Evolutionary conservation across 1,140 invertebrate genomes (phyloP), one percentile per base, ranked within the genome.

Genomic region (Globodera ellingtonae): DNA sequence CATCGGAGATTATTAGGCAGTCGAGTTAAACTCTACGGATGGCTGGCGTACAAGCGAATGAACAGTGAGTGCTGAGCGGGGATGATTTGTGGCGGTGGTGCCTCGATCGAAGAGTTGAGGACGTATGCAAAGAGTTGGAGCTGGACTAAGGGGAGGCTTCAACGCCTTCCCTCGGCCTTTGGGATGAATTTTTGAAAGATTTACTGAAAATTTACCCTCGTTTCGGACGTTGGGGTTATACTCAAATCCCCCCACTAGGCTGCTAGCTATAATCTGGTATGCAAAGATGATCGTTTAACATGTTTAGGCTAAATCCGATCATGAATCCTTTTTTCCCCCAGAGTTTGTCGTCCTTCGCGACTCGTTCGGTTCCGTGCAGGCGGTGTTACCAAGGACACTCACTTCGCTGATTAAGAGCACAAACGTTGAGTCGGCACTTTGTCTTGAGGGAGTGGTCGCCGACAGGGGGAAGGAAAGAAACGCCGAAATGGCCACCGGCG

Each of bases 401-500:
- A 9, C 10, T 18, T 46, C 59, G 15, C 18, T 69, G 48, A 47
- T 87, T 18, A 48, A 75, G 48, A 24, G 48, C 18, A 24, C 83
- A 7, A 47, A 72, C 10, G 6, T 73, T 3, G 83, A 84, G 50
- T 86, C 84, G n/a, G 47, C 52, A 10, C 44, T 85, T 65, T 65
- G 52, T n/a, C 69, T 85, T n/a, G 47, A 67, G 7, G 84, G 84
- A 13, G 47, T 71, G 18, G 85, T 85, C 10, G 62, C 15, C 13
- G 70, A 77, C 79, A 72, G 84, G 50, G 84, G 84, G 18, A n/a
- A 62, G 59, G 59, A 85, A 70, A 65, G 69, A 18, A 85, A 79
- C 47, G n/a, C 50, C 21, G 67, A 87, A 67, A 86, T 85, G 76
- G 44, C n/a, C 52, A 85, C 84, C 66, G 84, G 84, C 18, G 85